Conservation (phyloP, 2,797 vertebrate genomes). For the Petrocephalus schoutedeni region DNA sequence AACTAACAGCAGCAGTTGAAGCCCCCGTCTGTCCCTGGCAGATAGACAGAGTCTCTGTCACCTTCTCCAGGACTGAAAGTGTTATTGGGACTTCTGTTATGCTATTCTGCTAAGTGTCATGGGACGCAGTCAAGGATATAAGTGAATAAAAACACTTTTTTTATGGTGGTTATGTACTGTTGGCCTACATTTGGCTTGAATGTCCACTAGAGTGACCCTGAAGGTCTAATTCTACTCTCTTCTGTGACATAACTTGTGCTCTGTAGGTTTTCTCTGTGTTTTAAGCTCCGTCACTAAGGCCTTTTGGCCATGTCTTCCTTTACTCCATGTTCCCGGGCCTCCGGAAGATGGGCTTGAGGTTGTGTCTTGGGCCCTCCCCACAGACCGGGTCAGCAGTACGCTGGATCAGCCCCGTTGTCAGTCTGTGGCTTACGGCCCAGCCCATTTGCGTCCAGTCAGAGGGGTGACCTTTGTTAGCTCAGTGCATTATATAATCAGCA, state of each 20-base stretch:
- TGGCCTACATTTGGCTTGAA: neutral
- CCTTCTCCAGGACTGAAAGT: neutral
- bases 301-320: neutral
- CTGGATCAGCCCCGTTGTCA: neutral
- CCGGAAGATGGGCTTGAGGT: neutral
- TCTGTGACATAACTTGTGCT: neutral
- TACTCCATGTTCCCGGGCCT: neutral
- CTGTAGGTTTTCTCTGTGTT: neutral
- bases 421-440: neutral
- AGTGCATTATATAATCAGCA: neutral
- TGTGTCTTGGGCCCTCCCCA: neutral
- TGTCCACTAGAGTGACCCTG: neutral
- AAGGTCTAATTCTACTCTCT: neutral
- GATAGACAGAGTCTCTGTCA: neutral
- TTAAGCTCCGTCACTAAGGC: neutral
- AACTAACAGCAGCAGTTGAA: constrained; percentile 8
- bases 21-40: neutral
- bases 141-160: neutral
- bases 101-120: neutral
- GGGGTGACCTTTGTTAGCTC: neutral
- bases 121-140: neutral
- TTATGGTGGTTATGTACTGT: neutral
- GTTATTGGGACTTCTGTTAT: neutral
- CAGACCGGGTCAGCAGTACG: neutral
- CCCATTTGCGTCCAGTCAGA: neutral